A percentile compares a stretch with the other conserved stretches of the same genome.
phyloP scores from a whole-genome alignment of 2,797 vertebrate species.

The Oreonectes daqikongensis region DNA sequence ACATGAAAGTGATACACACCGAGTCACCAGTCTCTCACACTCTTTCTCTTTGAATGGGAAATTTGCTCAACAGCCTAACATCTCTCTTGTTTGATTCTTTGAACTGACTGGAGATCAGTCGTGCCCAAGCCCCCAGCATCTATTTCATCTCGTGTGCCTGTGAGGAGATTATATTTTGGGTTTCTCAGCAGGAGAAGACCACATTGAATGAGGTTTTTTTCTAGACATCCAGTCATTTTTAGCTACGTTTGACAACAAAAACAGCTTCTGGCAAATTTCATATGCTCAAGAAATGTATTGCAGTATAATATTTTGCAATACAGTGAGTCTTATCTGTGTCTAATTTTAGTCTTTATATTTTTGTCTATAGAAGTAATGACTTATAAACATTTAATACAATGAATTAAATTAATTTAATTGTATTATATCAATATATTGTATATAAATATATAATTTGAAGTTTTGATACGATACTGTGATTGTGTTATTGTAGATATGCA shows the following conservation, averaged over 20 bases:
- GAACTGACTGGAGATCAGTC: slow-evolving; percentile 26
- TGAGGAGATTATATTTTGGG: slow-evolving; percentile 25
- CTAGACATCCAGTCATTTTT: slow-evolving; percentile 22
- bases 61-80: slow-evolving; percentile 33
- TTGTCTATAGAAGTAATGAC: too few species aligned
- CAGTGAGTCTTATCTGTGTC: background rate
- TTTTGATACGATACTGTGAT: too few species aligned
- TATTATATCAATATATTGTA: too few species aligned
- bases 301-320: background rate
- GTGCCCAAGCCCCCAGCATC: slow-evolving; percentile 11
- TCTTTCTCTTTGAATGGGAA: slow-evolving; percentile 17
- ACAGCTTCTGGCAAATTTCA: background rate
- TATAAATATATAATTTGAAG: too few species aligned
- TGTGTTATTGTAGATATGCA: too few species aligned
- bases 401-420: background rate
- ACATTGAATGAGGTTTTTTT: slow-evolving; percentile 23
- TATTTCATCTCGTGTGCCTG: slow-evolving; percentile 25
- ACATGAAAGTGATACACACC: background rate
- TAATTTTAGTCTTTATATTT: background rate
- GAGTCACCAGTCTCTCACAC: slow-evolving; percentile 22
- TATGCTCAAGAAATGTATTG: background rate
- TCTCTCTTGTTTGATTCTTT: slow-evolving; percentile 32
- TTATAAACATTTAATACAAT: too few species aligned
- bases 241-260: slow-evolving; percentile 21
- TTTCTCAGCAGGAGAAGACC: slow-evolving; percentile 24